Evolutionary conservation across 2,113 vertebrate genomes (phyloP), one percentile per base, ranked within the genome.

Genomic region (Genyomyrus donnyi): DNA sequence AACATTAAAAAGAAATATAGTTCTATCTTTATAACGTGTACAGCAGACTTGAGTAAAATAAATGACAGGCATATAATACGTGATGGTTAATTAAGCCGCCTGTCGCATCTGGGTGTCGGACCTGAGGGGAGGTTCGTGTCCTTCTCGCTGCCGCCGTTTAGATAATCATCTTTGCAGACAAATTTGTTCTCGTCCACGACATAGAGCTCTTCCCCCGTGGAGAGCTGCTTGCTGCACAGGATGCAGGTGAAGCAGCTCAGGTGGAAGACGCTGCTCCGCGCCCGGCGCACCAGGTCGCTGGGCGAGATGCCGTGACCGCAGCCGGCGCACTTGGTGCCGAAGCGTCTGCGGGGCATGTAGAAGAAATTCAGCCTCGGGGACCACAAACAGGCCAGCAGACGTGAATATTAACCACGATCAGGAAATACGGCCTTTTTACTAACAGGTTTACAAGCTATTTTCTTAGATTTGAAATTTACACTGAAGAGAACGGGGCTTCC

Each of bases 211-310:
- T 99, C 98, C 50, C 98, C 98, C 3, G 98, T 99, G 94, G 98
- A 99, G 89, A 99, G 97, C 94, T 99, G 98, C 91, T 98, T 99
- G 96, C 99, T 98, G 89, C 98, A 99, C 96, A 99, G 99, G 96
- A 99, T 96, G 92, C 98, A 99, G 90, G 98, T 99, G 94, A 99
- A 99, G 94, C 98, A 99, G 97, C 97, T 98, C 92, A 99, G 96
- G 96, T 99, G 98, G 94, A 99, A 99, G 93, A 99, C 98, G 97
- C 98, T 98, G 96, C 97, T 98, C 91, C 97, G 95, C 70, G 98
- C 98, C 93, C 97, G 97, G 93, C 98, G 96, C 91, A 99, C 98
- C 91, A 99, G 96, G 94, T 99, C 98, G 88, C 97, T 99, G 89
- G 98, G 98, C 90, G 98, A 97, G 96, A 99, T 99, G 90, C 98